Evolutionary conservation across 2,888 invertebrate genomes (phyloP), one percentile per base, ranked within the genome.

Genomic region (Choreutis nemorana): DNA sequence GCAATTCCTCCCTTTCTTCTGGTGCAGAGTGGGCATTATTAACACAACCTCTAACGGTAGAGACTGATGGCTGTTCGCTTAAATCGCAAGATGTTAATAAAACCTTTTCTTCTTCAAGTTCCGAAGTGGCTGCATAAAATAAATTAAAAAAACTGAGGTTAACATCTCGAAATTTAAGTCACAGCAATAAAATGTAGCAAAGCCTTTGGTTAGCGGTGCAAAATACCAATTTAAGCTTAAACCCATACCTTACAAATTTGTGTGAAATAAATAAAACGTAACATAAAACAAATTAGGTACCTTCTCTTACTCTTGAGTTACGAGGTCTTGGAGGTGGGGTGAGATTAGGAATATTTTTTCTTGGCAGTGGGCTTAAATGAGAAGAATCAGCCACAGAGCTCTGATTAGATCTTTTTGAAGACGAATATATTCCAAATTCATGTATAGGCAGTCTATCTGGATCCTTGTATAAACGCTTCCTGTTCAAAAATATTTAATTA

Each of bases 341-440:
- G 2, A 44, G 29, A 6, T 68, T 60, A 4, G 50, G 39, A 11
- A 57, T 47, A 11, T 34, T 35, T 31, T 44, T 44, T 34, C 60
- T 55, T 23, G 54, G 56, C 2, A 55, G 38, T 0, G 62, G 57
- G 2, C 59, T 60, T 3, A 58, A 49, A 2, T 65, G 59, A 1
- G 71, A 63, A 1, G 53, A n/a, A n/a, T n/a, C n/a, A n/a, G n/a
- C 27, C n/a, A 57, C 29, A 1, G 61, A 55, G 29, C 46, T 41
- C 32, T 55, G 56, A 28, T n/a, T n/a, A n/a, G n/a, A n/a, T n/a
- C n/a, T n/a, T n/a, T n/a, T n/a, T n/a, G n/a, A n/a, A n/a, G n/a
- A n/a, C n/a, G 78, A 78, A 40, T 77, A 78, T 4, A 78, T 43
- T 4, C 78, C 78, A 35, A 44, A 73, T 18, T 62, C 52, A 31